These are phyloP conservation scores for Vanessa cardui DNA, from an alignment of 2,888 invertebrate species.

Conservation along the genomic window DNA sequence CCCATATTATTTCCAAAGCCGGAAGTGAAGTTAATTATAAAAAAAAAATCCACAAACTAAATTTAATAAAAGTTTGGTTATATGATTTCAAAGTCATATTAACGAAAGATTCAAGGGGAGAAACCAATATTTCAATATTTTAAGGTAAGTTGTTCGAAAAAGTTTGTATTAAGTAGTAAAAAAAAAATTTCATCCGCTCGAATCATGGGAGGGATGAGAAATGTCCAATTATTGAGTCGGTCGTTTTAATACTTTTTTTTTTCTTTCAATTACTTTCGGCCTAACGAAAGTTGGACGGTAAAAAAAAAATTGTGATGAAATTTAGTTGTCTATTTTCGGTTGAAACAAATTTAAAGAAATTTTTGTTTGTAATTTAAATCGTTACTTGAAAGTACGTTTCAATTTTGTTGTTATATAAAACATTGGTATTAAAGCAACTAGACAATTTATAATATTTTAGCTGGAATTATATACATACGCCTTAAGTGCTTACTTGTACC, in stretches of 20 bases:
- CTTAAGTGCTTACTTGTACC: too few species aligned
- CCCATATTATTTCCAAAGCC: too few species aligned
- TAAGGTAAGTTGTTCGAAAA: conserved; percentile 7
- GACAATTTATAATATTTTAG: too few species aligned
- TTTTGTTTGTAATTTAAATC: background rate
- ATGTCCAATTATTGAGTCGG: conserved; percentile 24
- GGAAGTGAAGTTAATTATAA: too few species aligned
- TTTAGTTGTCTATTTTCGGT: background rate
- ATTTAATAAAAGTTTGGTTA: too few species aligned
- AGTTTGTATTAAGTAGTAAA: conserved; percentile 6
- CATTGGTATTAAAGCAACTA: too few species aligned
- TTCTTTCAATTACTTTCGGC: conserved; percentile 5
- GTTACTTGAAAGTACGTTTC: too few species aligned
- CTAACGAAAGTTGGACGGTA: background rate
- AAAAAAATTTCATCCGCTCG: conserved; percentile 12
- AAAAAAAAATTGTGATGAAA: background rate
- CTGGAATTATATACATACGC: too few species aligned
- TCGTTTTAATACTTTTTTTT: conserved; percentile 13
- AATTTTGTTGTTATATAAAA: too few species aligned
- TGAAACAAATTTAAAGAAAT: background rate
- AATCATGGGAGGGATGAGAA: conserved; percentile 21
- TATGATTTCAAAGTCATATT: too few species aligned
- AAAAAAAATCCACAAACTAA: too few species aligned
- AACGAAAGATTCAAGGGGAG: too few species aligned
- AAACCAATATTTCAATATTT: background rate